Conservation (phyloP, 2,113 vertebrate genomes). For the Cottus gobio region DNA sequence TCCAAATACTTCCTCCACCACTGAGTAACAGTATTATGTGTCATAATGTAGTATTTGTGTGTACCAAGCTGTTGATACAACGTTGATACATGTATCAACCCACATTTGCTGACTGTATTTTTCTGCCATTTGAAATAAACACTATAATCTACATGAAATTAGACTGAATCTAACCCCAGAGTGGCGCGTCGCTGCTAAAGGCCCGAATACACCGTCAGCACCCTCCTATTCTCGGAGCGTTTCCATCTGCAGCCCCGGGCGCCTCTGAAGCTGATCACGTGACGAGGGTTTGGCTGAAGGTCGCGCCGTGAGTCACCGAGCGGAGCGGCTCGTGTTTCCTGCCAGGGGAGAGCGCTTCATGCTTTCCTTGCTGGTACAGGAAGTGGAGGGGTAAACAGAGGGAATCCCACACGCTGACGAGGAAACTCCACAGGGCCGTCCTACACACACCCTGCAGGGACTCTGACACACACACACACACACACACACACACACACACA, state of each 20-base stretch:
- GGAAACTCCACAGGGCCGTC: constrained; percentile 57
- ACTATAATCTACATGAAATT: not conserved
- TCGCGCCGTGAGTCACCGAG: constrained; percentile 66
- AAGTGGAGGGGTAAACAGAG: constrained; percentile 77
- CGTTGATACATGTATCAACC: not conserved
- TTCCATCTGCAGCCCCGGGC: constrained; percentile 38
- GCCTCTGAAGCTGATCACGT: constrained; percentile 39
- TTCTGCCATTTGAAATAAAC: not conserved
- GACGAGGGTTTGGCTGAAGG: constrained; percentile 63
- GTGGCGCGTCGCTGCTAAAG: constrained; percentile 5
- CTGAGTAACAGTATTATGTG: not conserved
- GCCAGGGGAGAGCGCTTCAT: constrained; percentile 58
- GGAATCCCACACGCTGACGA: constrained; percentile 76
- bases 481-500: not conserved
- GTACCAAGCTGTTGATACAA: not conserved
- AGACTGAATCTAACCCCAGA: not conserved
- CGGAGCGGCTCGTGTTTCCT: constrained; percentile 68
- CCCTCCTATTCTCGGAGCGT: constrained; percentile 32
- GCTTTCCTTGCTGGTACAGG: constrained; percentile 74
- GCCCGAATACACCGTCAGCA: constrained; percentile 9
- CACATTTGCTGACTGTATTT: not conserved
- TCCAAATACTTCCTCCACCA: not conserved
- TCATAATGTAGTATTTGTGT: not conserved
- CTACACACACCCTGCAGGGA: constrained; percentile 38
- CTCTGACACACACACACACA: not conserved